phyloP scores from a whole-genome alignment of 2,888 invertebrate species.

The Panopea generosa region DNA sequence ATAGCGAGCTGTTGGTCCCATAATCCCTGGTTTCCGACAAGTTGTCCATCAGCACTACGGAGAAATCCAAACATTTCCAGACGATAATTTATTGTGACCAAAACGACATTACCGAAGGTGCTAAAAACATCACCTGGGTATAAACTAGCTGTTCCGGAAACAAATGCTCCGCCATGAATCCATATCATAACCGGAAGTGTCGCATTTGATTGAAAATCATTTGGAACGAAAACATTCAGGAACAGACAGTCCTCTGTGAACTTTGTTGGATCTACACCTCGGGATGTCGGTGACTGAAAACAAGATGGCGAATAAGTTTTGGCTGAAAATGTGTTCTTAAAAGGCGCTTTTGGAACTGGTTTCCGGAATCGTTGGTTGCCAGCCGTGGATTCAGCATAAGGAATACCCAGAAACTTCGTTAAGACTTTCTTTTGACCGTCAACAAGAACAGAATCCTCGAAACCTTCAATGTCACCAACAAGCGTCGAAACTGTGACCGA shows the following conservation, averaged over 20 bases:
- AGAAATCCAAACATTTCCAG: conserved; percentile 53
- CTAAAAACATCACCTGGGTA: not conserved
- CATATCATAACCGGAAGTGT: conserved; percentile 53
- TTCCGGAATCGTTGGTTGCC: conserved; percentile 42
- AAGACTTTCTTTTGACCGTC: conserved; percentile 12
- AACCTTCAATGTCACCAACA: conserved; percentile 37
- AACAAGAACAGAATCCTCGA: conserved; percentile 9
- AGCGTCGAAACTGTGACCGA: conserved; percentile 20
- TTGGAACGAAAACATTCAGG: conserved; percentile 49
- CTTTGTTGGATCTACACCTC: not conserved
- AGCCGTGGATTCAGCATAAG: conserved; percentile 47
- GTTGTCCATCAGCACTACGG: conserved; percentile 20
- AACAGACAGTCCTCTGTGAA: conserved; percentile 49
- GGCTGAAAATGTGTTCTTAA: conserved; percentile 17
- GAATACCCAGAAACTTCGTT: conserved; percentile 45
- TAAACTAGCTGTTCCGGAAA: conserved; percentile 14
- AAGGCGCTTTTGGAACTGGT: conserved; percentile 46
- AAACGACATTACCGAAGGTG: conserved; percentile 1
- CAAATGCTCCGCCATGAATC: conserved; percentile 54
- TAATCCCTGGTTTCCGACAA: conserved; percentile 53
- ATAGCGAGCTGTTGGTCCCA: conserved; percentile 59
- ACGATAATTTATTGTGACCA: conserved; percentile 57
- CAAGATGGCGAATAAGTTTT: conserved; percentile 21
- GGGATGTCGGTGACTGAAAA: conserved; percentile 6
- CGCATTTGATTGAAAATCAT: not conserved